Conservation (phyloP, 2,797 vertebrate species). For the Lophotriccus pileatus region DNA sequence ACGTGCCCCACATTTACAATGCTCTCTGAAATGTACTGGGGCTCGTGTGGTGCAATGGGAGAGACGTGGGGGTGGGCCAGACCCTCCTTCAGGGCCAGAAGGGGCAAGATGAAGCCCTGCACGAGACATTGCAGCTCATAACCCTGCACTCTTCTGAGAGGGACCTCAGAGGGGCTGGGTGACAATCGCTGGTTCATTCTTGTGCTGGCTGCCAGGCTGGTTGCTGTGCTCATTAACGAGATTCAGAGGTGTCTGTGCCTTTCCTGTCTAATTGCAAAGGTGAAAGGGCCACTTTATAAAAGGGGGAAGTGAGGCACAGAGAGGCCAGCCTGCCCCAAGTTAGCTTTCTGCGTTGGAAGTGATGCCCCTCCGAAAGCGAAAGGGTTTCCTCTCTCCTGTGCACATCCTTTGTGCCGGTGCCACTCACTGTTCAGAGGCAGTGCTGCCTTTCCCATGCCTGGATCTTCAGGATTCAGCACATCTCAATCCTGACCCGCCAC, state of each 20-base stretch:
- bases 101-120: neutral
- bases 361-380: neutral
- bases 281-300: neutral
- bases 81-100: neutral
- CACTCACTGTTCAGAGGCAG: neutral
- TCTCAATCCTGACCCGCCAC: neutral
- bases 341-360: neutral
- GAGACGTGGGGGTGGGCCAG: fast-evolving
- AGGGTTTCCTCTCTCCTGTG: fast-evolving
- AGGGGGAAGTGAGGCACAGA: neutral
- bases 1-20: constrained; percentile 2
- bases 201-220: fast-evolving
- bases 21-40: neutral
- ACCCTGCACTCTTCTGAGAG: fast-evolving
- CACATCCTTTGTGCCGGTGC: neutral
- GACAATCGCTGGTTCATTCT: fast-evolving
- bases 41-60: neutral
- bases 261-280: neutral
- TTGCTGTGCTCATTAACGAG: neutral
- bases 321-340: neutral
- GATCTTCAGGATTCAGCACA: neutral
- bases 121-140: fast-evolving
- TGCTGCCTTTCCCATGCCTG: neutral
- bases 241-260: neutral
- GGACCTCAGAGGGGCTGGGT: neutral